Percentiles rank a stretch among this genome's conserved stretches.
Conservation (phyloP, 2,797 vertebrate genomes). For the Periparus ater region DNA sequence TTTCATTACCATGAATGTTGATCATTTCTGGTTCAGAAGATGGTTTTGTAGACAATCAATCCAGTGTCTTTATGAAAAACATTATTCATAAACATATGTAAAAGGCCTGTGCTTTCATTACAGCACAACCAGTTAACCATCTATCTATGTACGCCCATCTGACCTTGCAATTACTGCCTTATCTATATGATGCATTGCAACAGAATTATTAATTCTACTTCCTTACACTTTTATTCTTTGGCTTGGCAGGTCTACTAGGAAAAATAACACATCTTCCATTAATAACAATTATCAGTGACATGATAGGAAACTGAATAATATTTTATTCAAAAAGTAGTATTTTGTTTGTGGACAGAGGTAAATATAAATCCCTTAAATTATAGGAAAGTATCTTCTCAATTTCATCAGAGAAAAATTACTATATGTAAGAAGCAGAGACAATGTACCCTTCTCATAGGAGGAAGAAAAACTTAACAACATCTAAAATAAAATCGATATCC, state of each 20-base stretch:
- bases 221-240: conserved; percentile 63
- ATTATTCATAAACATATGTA: conserved; percentile 72
- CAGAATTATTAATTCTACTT: conserved; percentile 70
- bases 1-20: conserved; percentile 70
- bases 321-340: conserved; percentile 1
- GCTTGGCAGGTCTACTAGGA: conserved; percentile 33
- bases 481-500: not conserved
- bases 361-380: conserved; percentile 9
- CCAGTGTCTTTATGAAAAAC: conserved; percentile 65
- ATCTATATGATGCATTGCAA: conserved; percentile 63
- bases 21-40: conserved; percentile 64
- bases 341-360: conserved; percentile 1
- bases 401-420: not conserved
- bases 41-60: conserved; percentile 67
- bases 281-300: conserved; percentile 67
- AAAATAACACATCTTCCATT: conserved; percentile 52
- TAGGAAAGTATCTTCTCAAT: not conserved
- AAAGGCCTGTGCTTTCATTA: conserved; percentile 71
- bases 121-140: conserved; percentile 69
- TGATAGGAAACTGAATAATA: not conserved
- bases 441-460: not conserved
- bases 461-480: not conserved
- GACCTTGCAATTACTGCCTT: conserved; percentile 75
- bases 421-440: not conserved
- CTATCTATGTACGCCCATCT: conserved; percentile 62